These are phyloP conservation scores for Saimiri boliviensis DNA, from an alignment of 2,113 vertebrate species.

Conservation along the genomic window DNA sequence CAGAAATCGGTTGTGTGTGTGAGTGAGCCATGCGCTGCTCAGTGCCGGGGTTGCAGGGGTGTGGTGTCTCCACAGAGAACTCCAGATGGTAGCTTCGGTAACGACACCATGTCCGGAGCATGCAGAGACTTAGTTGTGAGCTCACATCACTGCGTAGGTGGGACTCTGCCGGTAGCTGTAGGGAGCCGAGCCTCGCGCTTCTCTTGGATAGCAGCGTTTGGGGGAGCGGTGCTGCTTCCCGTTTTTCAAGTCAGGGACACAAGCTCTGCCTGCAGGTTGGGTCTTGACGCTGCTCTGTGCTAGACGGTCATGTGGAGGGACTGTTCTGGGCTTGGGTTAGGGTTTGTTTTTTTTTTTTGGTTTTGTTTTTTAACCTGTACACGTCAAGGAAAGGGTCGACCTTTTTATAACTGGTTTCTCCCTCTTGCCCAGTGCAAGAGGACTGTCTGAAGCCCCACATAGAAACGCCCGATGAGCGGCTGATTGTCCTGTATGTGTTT, in stretches of 20 bases:
- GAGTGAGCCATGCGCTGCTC: background rate
- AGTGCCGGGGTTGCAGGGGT: background rate
- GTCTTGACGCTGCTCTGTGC: background rate
- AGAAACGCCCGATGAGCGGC: background rate
- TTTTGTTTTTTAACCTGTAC: too few relatives aligned
- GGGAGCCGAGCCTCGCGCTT: background rate
- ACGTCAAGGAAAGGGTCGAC: background rate
- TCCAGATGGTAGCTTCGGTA: background rate
- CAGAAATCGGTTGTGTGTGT: background rate
- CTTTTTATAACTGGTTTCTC: background rate
- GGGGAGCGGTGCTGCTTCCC: background rate
- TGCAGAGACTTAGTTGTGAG: background rate
- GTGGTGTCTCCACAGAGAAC: fast-evolving
- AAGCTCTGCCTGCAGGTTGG: background rate
- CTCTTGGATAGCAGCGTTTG: background rate
- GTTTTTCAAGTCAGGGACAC: background rate
- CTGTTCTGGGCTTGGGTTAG: fast-evolving
- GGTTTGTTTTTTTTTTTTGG: too few relatives aligned
- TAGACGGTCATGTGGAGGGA: fast-evolving
- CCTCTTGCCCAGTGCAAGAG: background rate
- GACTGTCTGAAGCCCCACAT: background rate
- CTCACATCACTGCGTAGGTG: background rate
- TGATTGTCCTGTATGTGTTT: background rate
- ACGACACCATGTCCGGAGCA: background rate
- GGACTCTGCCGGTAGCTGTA: background rate